phyloP scores from a whole-genome alignment of 2,797 vertebrate genomes.

The Poliocrania exsul region DNA sequence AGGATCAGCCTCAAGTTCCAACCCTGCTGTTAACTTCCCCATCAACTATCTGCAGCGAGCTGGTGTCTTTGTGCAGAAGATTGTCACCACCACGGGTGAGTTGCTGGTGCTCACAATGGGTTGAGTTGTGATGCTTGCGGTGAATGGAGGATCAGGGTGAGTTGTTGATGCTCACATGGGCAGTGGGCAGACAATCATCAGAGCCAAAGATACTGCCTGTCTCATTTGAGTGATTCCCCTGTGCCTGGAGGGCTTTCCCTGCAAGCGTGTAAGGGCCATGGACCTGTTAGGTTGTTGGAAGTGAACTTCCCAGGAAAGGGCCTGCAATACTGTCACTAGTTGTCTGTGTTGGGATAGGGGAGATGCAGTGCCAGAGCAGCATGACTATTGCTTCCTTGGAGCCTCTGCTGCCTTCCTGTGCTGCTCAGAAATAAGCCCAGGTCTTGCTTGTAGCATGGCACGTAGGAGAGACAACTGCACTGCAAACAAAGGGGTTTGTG shows the following conservation, averaged over 20 bases:
- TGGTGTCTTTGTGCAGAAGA: constrained; percentile 95
- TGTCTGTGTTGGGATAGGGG: background rate
- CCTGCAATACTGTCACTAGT: rapidly evolving
- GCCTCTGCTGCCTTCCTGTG: background rate
- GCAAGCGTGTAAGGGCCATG: background rate
- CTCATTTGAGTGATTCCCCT: background rate
- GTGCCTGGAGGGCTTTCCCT: background rate
- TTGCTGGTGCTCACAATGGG: background rate
- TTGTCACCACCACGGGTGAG: constrained; percentile 95
- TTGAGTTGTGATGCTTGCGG: background rate
- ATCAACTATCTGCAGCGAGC: constrained; percentile 97
- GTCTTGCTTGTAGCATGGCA: background rate
- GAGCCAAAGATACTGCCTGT: background rate
- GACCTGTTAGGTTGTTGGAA: background rate
- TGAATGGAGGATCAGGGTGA: constrained; percentile 66
- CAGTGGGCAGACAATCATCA: background rate
- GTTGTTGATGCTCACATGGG: background rate
- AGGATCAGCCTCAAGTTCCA: constrained; percentile 82
- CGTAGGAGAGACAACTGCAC: background rate
- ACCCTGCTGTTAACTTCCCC: constrained; percentile 87
- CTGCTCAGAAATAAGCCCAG: background rate
- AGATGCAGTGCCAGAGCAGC: background rate
- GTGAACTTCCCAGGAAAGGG: background rate
- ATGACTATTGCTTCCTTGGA: background rate
- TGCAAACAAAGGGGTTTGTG: background rate